Base-by-base conservation (phyloP, 2,797 vertebrate genomes). In the Scarus forsteni region DNA sequence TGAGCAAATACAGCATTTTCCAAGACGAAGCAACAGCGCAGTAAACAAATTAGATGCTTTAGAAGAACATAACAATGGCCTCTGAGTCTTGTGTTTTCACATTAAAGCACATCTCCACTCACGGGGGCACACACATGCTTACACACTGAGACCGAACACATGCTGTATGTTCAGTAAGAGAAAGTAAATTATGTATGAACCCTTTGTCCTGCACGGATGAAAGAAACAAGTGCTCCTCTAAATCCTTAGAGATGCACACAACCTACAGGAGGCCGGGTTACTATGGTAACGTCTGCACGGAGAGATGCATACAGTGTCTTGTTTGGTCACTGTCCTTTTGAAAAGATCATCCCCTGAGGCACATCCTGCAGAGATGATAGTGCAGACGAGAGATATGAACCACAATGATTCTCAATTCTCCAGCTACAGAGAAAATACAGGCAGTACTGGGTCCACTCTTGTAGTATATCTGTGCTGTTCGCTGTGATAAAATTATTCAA, bases 251-350 rank as follows among this genome's bases (percentile, higher is more conserved):
- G 27, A 67, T 60, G 27, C 45, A 43, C 52, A 27, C 61, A 14
- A 42, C 60, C 42, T 60, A 58, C 75, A 82, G 71, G 73, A 65
- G 60, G 66, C 56, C 43, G 8, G 55, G 85, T 88, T 88, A 78
- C 86, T 77, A 87, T 88, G 55, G 85, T 76, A 84, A 89, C 85
- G 39, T 72, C 48, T 62, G 49, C 38, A 39, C 19, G 16, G 70
- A 79, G 54, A 65, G 56, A 80, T 80, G 71, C 71, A 74, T 51
- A 9, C 9, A 73, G 73, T 64, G 76, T 84, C 73, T 81, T 88
- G 83, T 87, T 85, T 86, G 81, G 81, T 78, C 80, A 75, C 56
- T 82, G 77, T 43, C 73, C 80, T 70, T 83, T 81, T 83, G 49
- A 85, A 83, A 69, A 50, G 42, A 52, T 75, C 12, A n/a, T 65